Evolutionary conservation across 2,113 vertebrate species (phyloP).

Genomic region (Chrysochloris asiatica): DNA sequence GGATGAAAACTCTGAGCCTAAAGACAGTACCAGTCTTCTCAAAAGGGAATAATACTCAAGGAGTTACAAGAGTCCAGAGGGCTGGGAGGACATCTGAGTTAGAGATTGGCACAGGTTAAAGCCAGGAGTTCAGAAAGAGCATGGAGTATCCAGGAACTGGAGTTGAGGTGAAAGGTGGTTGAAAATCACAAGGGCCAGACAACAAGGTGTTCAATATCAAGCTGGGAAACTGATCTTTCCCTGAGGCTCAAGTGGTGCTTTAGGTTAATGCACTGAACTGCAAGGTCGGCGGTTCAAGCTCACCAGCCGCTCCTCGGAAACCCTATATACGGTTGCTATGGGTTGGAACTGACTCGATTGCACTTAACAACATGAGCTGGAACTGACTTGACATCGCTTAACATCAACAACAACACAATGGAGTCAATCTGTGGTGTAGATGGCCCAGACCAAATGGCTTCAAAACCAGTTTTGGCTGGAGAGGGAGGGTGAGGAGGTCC

Average conservation of each 20-base stretch:
- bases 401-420: too few species aligned
- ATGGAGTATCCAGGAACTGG: background rate
- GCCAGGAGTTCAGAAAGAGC: background rate
- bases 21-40: background rate
- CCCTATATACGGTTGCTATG: too few species aligned
- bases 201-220: background rate
- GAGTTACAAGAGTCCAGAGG: background rate
- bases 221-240: background rate
- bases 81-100: background rate
- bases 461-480: background rate
- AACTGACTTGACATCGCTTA: too few species aligned
- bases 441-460: background rate
- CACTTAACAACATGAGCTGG: too few species aligned
- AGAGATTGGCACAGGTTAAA: fast-evolving
- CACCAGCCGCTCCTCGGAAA: too few species aligned
- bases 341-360: too few species aligned
- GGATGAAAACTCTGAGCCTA: background rate
- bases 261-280: too few species aligned
- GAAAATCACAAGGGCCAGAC: background rate
- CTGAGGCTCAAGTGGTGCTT: background rate
- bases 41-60: background rate
- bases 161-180: background rate
- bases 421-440: background rate
- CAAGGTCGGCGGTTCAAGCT: too few species aligned
- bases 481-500: fast-evolving